Conservation (phyloP, 2,888 invertebrate species). For the Megastigmus dorsalis region DNA sequence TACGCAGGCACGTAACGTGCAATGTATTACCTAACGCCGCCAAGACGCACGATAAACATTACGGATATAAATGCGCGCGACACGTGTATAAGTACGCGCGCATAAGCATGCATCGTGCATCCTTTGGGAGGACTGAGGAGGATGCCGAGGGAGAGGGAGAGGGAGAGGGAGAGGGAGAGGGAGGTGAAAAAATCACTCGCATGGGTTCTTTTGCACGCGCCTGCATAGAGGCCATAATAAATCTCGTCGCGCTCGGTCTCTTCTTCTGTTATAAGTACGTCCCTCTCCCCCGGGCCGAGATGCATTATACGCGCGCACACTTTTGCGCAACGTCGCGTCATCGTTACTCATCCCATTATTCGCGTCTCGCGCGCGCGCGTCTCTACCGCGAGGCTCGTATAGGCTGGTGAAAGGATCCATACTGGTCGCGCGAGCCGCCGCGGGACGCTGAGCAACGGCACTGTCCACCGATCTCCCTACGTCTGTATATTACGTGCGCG, state of each 20-base stretch:
- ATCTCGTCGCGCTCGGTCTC: too few species aligned
- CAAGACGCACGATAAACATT: conserved; percentile 36
- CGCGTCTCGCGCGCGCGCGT: background rate
- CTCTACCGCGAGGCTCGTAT: too few species aligned
- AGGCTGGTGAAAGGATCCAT: conserved; percentile 34
- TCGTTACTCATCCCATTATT: conserved; percentile 43
- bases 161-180: too few species aligned
- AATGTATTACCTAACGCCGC: conserved; percentile 47
- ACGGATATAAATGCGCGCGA: conserved; percentile 31
- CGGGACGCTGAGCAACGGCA: background rate
- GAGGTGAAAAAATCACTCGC: too few species aligned
- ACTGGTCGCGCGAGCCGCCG: background rate
- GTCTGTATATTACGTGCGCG: too few species aligned
- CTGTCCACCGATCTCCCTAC: background rate
- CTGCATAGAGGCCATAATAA: too few species aligned
- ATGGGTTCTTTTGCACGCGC: conserved; percentile 14
- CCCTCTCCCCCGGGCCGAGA: background rate
- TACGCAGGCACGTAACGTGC: conserved; percentile 29
- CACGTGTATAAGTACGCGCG: too few species aligned
- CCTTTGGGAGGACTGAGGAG: background rate
- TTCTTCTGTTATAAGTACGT: background rate
- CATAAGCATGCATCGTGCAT: too few species aligned
- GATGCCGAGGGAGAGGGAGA: too few species aligned
- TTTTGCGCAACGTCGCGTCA: conserved; percentile 38
- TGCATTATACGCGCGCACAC: conserved; percentile 5